These are phyloP conservation scores for Ophiothrix spiculata DNA, from an alignment of 35 echinoderm and acorn worm genomes.

Conservation along the genomic window DNA sequence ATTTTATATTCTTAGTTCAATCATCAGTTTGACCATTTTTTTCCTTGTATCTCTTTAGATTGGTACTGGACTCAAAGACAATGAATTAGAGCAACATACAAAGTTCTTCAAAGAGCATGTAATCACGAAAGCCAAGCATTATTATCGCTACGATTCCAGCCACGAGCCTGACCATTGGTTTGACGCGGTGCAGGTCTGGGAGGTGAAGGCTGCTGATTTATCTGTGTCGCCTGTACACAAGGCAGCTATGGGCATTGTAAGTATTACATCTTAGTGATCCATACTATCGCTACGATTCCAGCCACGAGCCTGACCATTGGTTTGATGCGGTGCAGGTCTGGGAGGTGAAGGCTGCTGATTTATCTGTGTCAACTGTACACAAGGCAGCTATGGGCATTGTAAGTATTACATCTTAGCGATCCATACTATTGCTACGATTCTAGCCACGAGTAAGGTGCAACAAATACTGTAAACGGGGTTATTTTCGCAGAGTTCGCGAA, in stretches of 20 bases:
- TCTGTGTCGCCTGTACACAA: constrained; percentile 84
- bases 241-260: constrained; percentile 90
- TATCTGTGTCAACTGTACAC: constrained; percentile 84
- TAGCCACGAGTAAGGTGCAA: too few relatives aligned
- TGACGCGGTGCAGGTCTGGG: constrained; percentile 96
- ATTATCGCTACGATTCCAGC: constrained; percentile 76
- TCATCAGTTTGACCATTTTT: background rate
- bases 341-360: constrained; percentile 96
- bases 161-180: constrained; percentile 96
- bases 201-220: constrained; percentile 93
- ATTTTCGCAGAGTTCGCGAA: too few relatives aligned
- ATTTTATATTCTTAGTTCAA: too few relatives aligned
- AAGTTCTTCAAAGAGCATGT: constrained; percentile 92
- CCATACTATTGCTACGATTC: too few relatives aligned
- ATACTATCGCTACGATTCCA: constrained; percentile 55
- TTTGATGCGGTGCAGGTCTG: constrained; percentile 97
- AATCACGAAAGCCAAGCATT: constrained; percentile 71
- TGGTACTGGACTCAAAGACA: constrained; percentile 97
- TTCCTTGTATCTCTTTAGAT: constrained; percentile 48
- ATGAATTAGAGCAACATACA: constrained; percentile 86
- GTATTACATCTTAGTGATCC: background rate
- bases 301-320: constrained; percentile 88
- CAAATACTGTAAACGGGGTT: too few relatives aligned
- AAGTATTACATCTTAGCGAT: constrained; percentile 23
- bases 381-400: too few relatives aligned